These are phyloP conservation scores for Venustoraphidia nigricollis DNA, from an alignment of 2,888 invertebrate species.

Conservation along the genomic window DNA sequence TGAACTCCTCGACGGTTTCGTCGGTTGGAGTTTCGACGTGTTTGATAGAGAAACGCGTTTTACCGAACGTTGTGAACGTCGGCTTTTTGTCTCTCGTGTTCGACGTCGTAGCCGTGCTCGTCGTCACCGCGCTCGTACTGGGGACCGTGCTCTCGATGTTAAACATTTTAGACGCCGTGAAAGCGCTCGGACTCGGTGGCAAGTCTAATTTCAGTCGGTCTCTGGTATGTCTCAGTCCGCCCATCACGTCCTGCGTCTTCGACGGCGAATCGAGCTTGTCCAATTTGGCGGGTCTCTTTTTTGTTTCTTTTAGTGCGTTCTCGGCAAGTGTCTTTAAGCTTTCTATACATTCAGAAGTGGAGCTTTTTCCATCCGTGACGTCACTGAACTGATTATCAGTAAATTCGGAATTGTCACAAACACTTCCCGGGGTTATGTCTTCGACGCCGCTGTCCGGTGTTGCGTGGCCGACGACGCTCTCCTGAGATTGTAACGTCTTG, in stretches of 20 bases:
- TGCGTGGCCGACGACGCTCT: constrained; percentile 29
- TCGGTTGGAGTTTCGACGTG: constrained; percentile 26
- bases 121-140: constrained; percentile 20
- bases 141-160: constrained; percentile 29
- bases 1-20: constrained; percentile 18
- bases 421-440: constrained; percentile 36
- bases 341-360: background rate
- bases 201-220: constrained; percentile 56
- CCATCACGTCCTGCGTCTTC: constrained; percentile 26
- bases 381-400: background rate
- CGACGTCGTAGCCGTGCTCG: constrained; percentile 33
- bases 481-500: constrained; percentile 15
- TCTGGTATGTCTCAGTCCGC: constrained; percentile 56
- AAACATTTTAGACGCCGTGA: constrained; percentile 22
- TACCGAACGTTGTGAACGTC: constrained; percentile 44
- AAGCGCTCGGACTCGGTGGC: constrained; percentile 36
- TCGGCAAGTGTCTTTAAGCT: constrained; percentile 21
- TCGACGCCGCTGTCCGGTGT: constrained; percentile 48
- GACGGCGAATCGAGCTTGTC: constrained; percentile 3
- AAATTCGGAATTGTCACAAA: constrained; percentile 13
- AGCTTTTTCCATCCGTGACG: too few relatives aligned
- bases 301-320: constrained; percentile 11
- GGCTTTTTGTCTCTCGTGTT: constrained; percentile 44
- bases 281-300: constrained; percentile 1
- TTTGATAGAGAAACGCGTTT: constrained; percentile 29